Conservation (phyloP, 1,140 invertebrate species). For the Harlomillsia oculata region DNA sequence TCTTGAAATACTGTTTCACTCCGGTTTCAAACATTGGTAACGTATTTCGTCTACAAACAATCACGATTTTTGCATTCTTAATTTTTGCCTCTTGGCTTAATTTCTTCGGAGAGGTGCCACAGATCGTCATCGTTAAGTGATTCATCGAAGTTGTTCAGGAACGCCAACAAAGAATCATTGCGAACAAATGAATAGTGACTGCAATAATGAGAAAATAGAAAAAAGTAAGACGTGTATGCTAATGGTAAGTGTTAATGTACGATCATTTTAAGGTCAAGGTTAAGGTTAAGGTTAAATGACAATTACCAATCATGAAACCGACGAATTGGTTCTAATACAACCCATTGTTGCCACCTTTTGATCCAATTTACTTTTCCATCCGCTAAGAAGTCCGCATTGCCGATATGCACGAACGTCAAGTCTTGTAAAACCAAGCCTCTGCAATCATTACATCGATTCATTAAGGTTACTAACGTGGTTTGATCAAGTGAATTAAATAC, state of each 20-base stretch:
- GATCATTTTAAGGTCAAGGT: no score
- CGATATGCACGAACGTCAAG: slow-evolving; percentile 96
- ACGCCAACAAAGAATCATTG: slow-evolving; percentile 83
- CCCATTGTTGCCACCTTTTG: slow-evolving; percentile 96
- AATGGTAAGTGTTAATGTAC: background rate
- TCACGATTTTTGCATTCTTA: slow-evolving; percentile 11
- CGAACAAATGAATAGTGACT: slow-evolving; percentile 77
- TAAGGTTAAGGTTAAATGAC: no score
- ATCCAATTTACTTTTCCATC: slow-evolving; percentile 91
- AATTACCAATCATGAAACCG: slow-evolving; percentile 77
- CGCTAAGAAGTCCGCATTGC: slow-evolving; percentile 77
- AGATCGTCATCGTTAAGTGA: slow-evolving; percentile 89
- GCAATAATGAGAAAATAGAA: slow-evolving; percentile 37
- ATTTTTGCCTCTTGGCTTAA: slow-evolving; percentile 70
- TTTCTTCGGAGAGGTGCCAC: slow-evolving; percentile 93
- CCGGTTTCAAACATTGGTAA: no score
- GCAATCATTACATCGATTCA: no score
- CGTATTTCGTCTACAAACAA: no score
- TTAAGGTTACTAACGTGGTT: no score
- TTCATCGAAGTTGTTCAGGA: slow-evolving; percentile 95
- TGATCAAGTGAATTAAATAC: background rate
- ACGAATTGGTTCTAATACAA: slow-evolving; percentile 95
- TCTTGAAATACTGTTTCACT: no score
- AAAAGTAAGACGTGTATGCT: slow-evolving; percentile 6
- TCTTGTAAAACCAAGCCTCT: slow-evolving; percentile 97